Evolutionary conservation across 2,797 vertebrate species (phyloP).

Genomic region (Parotocinclus haroldoi): DNA sequence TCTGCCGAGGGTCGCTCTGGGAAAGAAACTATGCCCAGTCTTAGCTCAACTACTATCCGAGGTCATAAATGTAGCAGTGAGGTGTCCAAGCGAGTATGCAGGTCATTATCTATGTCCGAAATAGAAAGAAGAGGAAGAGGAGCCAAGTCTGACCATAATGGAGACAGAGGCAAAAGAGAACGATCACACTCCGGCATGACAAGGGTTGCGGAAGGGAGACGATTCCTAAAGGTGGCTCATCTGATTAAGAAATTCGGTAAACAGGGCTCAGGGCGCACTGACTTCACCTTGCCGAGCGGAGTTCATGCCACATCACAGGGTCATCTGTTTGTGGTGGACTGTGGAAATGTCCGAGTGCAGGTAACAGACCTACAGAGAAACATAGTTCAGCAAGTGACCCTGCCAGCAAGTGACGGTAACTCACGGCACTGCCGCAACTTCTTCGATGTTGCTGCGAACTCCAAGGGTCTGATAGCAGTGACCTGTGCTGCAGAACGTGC

Average conservation of each 20-base stretch:
- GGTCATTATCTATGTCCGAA: constrained; percentile 70
- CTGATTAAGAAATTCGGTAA: constrained; percentile 73
- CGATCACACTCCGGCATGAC: constrained; percentile 37
- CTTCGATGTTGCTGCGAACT: constrained; percentile 77
- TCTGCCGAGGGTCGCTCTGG: constrained; percentile 55
- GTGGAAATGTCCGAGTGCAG: constrained; percentile 76
- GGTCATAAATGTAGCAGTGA: constrained; percentile 9
- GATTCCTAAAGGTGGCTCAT: constrained; percentile 41
- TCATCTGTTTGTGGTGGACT: constrained; percentile 76
- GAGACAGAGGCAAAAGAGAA: constrained; percentile 42
- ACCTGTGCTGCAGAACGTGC: constrained; percentile 70
- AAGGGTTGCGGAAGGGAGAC: constrained; percentile 61
- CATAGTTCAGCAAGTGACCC: constrained; percentile 72
- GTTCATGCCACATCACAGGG: constrained; percentile 67
- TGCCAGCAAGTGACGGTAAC: constrained; percentile 53
- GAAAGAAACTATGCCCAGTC: constrained; percentile 48
- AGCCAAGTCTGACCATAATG: constrained; percentile 33
- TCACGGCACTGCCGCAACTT: constrained; percentile 68
- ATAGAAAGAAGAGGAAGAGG: constrained; percentile 57
- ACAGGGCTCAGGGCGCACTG: constrained; percentile 74
- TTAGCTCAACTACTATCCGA: constrained; percentile 27
- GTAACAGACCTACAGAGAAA: constrained; percentile 68
- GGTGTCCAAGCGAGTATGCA: constrained; percentile 44
- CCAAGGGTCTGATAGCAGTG: constrained; percentile 72
- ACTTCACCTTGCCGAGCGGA: constrained; percentile 74